Conservation (phyloP, 2,888 invertebrate species). For the Willowsia nigromaculata region DNA sequence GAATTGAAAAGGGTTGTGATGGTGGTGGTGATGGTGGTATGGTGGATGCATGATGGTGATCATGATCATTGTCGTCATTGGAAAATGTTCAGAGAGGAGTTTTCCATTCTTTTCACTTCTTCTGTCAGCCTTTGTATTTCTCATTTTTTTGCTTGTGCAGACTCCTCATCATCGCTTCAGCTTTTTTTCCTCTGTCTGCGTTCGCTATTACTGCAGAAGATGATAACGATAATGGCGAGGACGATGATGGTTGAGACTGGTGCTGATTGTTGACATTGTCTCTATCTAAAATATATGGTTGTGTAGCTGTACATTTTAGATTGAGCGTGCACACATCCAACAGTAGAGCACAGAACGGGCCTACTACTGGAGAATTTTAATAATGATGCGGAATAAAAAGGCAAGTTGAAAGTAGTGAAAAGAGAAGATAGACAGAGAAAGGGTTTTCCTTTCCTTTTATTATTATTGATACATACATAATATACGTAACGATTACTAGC, state of each 20-base stretch:
- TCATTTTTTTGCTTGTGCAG: neutral
- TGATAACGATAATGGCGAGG: neutral
- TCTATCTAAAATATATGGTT: neutral
- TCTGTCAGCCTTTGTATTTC: constrained; percentile 6
- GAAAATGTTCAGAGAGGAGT: neutral
- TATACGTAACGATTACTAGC: neutral
- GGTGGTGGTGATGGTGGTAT: neutral
- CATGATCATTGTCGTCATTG: neutral
- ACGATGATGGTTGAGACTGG: neutral
- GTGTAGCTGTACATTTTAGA: no score
- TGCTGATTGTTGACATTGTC: constrained; percentile 7
- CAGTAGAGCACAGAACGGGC: neutral
- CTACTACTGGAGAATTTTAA: constrained; percentile 49
- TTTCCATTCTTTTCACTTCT: neutral
- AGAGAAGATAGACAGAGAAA: neutral
- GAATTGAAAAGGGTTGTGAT: neutral
- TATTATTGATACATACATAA: neutral
- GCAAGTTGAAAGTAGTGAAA: constrained; percentile 10
- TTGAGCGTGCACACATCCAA: neutral
- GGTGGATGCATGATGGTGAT: neutral
- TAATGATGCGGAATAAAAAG: neutral
- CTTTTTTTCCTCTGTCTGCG: neutral
- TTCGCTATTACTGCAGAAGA: neutral
- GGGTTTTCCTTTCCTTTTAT: neutral
- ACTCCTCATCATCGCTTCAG: neutral